Percentiles rank a stretch among this genome's conserved stretches.
phyloP scores from a whole-genome alignment of 2,888 invertebrate species.

The Aspidiotus destructor region DNA sequence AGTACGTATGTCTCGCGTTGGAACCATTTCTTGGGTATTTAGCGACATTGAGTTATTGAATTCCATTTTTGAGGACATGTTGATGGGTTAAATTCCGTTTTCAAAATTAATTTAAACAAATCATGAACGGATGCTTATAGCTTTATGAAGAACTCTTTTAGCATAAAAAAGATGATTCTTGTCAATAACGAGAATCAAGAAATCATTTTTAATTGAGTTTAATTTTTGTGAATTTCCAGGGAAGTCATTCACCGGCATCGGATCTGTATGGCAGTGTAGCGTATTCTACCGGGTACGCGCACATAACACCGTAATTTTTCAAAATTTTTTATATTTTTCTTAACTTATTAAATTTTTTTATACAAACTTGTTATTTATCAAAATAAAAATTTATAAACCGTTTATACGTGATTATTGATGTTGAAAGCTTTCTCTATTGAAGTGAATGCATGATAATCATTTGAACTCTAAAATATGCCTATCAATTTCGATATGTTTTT shows the following conservation, averaged over 20 bases:
- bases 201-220: too few species aligned
- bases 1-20: background rate
- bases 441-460: too few species aligned
- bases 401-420: background rate
- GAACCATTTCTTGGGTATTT: background rate
- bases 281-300: constrained; percentile 48
- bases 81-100: too few species aligned
- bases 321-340: constrained; percentile 18
- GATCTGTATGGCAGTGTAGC: constrained; percentile 45
- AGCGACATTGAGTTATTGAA: background rate
- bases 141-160: too few species aligned
- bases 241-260: constrained; percentile 41
- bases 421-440: too few species aligned
- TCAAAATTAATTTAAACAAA: too few species aligned
- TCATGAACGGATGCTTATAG: too few species aligned
- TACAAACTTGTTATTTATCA: constrained; percentile 12
- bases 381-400: constrained; percentile 11
- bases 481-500: too few species aligned
- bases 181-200: too few species aligned
- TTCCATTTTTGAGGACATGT: background rate
- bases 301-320: constrained; percentile 38
- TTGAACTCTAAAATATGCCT: too few species aligned
- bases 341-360: constrained; percentile 30
- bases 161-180: too few species aligned
- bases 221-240: constrained; percentile 36